phyloP scores from a whole-genome alignment of 2,113 vertebrate genomes.

The Hippocampus mohnikei region DNA sequence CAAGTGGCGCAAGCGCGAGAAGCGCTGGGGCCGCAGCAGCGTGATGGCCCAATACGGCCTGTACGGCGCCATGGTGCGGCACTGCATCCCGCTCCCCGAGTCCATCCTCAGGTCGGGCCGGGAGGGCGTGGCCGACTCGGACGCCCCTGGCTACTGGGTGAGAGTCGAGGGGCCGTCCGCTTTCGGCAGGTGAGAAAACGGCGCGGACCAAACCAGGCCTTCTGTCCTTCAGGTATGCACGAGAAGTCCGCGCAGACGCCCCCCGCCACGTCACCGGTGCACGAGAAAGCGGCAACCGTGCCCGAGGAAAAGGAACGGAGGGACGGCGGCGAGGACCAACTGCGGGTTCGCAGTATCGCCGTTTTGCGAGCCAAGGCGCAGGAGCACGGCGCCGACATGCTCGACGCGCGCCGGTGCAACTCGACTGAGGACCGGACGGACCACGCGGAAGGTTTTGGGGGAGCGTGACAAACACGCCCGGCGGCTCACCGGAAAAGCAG shows the following conservation, averaged over 20 bases:
- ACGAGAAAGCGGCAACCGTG: too few relatives aligned
- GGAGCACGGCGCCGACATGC: conserved; percentile 96
- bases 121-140: conserved; percentile 96
- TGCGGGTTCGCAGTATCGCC: conserved; percentile 97
- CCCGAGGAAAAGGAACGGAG: conserved; percentile 69
- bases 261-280: too few relatives aligned
- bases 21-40: conserved; percentile 97
- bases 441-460: conserved; percentile 2
- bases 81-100: conserved; percentile 95
- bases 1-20: conserved; percentile 97
- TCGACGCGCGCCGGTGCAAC: conserved; percentile 74
- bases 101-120: conserved; percentile 98
- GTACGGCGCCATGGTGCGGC: conserved; percentile 96
- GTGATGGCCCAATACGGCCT: conserved; percentile 98
- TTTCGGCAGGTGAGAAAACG: not conserved
- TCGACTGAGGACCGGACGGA: conserved; percentile 56
- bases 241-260: conserved; percentile 94
- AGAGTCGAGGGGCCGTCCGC: conserved; percentile 35
- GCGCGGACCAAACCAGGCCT: not conserved
- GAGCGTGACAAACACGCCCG: not conserved
- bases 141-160: conserved; percentile 97
- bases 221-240: conserved; percentile 92
- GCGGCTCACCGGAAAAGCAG: not conserved
- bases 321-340: conserved; percentile 81
- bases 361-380: conserved; percentile 92